Evolutionary conservation across 2,888 invertebrate genomes (phyloP).

Genomic region (Cheilosia soror): DNA sequence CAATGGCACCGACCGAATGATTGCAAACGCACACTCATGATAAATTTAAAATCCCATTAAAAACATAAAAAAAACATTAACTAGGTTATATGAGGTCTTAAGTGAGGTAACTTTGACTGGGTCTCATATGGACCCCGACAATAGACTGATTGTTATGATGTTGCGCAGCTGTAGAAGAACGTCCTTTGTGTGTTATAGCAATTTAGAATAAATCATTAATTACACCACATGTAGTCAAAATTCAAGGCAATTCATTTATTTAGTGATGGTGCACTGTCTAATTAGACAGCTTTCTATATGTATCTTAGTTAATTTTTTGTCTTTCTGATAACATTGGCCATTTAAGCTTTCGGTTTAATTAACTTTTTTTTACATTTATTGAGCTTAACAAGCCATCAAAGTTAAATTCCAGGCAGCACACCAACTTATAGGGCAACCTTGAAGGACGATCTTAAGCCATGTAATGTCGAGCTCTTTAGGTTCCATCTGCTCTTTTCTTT

Average conservation of each 20-base stretch:
- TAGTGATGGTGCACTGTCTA: not conserved
- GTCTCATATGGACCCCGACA: slow-evolving; percentile 15
- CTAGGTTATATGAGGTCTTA: slow-evolving; percentile 28
- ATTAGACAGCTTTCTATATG: not conserved
- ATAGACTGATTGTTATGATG: slow-evolving; percentile 3
- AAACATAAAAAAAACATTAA: slow-evolving; percentile 1
- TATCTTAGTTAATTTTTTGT: not conserved
- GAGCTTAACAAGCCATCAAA: too few species aligned
- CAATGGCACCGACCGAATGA: slow-evolving; percentile 20
- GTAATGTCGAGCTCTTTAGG: too few species aligned
- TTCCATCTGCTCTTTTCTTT: too few species aligned
- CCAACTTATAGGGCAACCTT: too few species aligned
- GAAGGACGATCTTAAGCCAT: too few species aligned
- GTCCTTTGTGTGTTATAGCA: slow-evolving; percentile 10
- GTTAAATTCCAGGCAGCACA: too few species aligned
- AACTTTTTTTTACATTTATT: too few species aligned
- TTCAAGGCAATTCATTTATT: slow-evolving; percentile 21
- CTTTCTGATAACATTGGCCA: not conserved
- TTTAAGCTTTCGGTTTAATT: not conserved
- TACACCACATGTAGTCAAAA: slow-evolving; percentile 12
- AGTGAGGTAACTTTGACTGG: slow-evolving; percentile 13
- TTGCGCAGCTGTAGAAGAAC: not conserved
- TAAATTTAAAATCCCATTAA: slow-evolving; percentile 11
- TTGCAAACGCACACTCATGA: slow-evolving; percentile 9
- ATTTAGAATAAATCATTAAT: slow-evolving; percentile 14